Percentiles rank a stretch among this genome's conserved stretches.
phyloP scores from a whole-genome alignment of 2,113 vertebrate genomes.

The Oncorhynchus nerka region DNA sequence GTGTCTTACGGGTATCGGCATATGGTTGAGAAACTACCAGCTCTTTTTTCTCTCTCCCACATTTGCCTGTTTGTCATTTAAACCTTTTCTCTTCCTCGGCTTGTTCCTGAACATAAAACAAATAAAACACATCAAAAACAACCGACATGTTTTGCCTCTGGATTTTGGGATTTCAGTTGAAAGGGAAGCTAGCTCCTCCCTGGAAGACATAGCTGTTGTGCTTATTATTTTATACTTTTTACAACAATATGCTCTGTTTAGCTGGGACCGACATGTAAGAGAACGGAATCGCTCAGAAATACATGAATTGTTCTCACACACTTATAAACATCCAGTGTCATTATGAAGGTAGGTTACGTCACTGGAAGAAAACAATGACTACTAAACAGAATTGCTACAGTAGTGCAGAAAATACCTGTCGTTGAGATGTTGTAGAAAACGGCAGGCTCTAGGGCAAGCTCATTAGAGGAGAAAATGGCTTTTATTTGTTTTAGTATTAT shows the following conservation, averaged over 20 bases:
- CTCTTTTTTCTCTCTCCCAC: slow-evolving; percentile 43
- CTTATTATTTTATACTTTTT: slow-evolving; percentile 33
- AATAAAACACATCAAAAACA: slow-evolving; percentile 36
- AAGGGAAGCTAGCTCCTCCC: slow-evolving; percentile 40
- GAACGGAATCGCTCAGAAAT: slow-evolving; percentile 42
- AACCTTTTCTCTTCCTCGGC: slow-evolving; percentile 40
- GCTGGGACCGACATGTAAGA: slow-evolving; percentile 29
- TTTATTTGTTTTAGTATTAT: slow-evolving; percentile 60
- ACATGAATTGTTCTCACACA: slow-evolving; percentile 23
- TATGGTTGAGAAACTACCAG: slow-evolving; percentile 64
- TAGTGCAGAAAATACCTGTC: slow-evolving; percentile 17
- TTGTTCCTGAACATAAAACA: slow-evolving; percentile 7
- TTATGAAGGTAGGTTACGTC: slow-evolving; percentile 20
- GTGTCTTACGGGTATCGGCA: slow-evolving; percentile 69
- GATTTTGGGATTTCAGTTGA: slow-evolving; percentile 39
- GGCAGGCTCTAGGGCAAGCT: slow-evolving; percentile 60
- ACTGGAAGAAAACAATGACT: slow-evolving; percentile 42
- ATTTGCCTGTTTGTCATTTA: slow-evolving; percentile 43
- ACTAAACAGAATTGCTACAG: slow-evolving; percentile 40
- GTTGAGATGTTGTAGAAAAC: slow-evolving; percentile 35
- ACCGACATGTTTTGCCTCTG: slow-evolving; percentile 32
- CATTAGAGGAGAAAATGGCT: slow-evolving; percentile 62
- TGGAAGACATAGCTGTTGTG: slow-evolving; percentile 25
- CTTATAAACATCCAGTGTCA: slow-evolving; percentile 26
- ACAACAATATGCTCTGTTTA: slow-evolving; percentile 30